phyloP scores from a whole-genome alignment of 2,888 invertebrate species.

The Limnephilus auricula region DNA sequence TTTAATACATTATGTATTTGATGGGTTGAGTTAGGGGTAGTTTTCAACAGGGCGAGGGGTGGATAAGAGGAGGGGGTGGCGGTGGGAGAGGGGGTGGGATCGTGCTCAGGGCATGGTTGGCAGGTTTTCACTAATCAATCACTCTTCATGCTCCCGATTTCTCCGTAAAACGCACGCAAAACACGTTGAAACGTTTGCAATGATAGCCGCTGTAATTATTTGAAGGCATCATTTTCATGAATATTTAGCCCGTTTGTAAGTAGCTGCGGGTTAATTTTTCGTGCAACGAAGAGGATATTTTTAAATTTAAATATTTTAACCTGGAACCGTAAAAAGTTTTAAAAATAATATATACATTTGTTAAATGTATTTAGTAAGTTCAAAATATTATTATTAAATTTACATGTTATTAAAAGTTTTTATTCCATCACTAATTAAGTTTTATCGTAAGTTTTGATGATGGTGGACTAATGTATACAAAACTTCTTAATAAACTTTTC shows the following conservation, averaged over 20 bases:
- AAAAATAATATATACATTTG: too few species aligned
- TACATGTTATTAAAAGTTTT: too few species aligned
- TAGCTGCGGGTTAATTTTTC: not conserved
- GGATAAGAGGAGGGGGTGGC: not conserved
- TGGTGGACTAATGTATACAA: too few species aligned
- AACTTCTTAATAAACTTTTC: too few species aligned
- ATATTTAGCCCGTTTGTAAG: not conserved
- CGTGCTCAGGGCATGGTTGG: constrained; percentile 55
- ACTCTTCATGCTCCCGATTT: constrained; percentile 52
- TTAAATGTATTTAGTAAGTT: too few species aligned
- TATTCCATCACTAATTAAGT: too few species aligned
- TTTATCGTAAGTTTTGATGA: too few species aligned
- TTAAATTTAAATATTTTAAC: not conserved
- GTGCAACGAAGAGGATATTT: not conserved
- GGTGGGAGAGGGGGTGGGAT: not conserved
- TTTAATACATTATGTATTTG: not conserved
- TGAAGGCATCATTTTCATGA: not conserved
- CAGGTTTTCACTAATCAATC: constrained; percentile 66
- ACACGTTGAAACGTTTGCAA: constrained; percentile 19
- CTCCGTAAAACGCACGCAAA: constrained; percentile 54
- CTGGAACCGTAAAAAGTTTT: not conserved
- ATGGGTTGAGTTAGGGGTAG: not conserved
- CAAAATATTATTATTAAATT: too few species aligned
- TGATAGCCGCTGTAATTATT: not conserved
- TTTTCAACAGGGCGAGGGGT: not conserved